Evolutionary conservation across 2,888 invertebrate species (phyloP).

Genomic region (Autographa pulchrina): DNA sequence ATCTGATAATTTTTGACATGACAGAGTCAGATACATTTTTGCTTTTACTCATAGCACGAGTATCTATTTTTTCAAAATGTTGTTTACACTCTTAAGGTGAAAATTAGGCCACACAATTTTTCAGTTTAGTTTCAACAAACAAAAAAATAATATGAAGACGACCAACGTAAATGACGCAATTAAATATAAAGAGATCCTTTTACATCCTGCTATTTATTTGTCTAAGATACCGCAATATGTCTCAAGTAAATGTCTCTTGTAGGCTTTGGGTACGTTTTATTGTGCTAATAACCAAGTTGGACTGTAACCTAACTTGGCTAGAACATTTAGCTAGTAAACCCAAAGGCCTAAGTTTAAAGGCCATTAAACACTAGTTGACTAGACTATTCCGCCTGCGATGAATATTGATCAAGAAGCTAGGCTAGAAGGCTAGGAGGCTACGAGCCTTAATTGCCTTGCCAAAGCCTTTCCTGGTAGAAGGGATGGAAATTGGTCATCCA

Average conservation of each 20-base stretch:
- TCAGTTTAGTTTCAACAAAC: not conserved
- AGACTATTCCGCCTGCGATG: not conserved
- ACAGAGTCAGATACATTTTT: no score
- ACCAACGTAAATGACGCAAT: slow-evolving; percentile 28
- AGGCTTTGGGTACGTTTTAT: slow-evolving; percentile 31
- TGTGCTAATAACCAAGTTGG: slow-evolving; percentile 28
- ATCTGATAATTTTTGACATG: no score
- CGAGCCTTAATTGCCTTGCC: not conserved
- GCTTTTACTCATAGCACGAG: no score
- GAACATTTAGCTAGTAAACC: not conserved
- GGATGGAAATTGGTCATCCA: not conserved
- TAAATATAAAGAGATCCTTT: slow-evolving; percentile 39
- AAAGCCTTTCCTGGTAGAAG: not conserved
- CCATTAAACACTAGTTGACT: not conserved
- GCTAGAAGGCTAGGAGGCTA: not conserved
- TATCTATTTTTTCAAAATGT: no score
- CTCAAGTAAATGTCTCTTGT: slow-evolving; percentile 26
- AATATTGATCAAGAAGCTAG: slow-evolving; percentile 4
- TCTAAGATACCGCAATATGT: slow-evolving; percentile 31
- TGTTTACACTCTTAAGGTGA: no score
- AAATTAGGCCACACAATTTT: not conserved
- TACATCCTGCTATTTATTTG: slow-evolving; percentile 41
- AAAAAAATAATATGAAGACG: slow-evolving; percentile 22
- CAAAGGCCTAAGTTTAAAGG: not conserved
- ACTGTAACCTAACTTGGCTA: slow-evolving; percentile 19